A percentile compares a stretch with the other conserved stretches of the same genome.
Evolutionary conservation across 2,888 invertebrate genomes (phyloP).

Genomic region (Drosophila siamana): DNA sequence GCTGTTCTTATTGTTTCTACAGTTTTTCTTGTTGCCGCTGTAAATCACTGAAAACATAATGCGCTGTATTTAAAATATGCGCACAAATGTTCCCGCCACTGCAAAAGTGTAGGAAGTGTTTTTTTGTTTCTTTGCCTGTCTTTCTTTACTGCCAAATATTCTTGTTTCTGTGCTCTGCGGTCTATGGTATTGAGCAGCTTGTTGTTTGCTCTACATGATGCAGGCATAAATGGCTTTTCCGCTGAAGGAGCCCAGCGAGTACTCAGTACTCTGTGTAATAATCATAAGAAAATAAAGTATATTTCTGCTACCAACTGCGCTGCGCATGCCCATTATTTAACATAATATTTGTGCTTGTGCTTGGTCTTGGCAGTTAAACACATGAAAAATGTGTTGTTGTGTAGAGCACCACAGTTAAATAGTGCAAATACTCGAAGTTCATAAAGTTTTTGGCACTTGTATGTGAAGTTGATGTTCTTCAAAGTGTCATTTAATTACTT

Average conservation of each 20-base stretch:
- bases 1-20: conserved; percentile 50
- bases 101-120: conserved; percentile 50
- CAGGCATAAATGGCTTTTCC: conserved; percentile 48
- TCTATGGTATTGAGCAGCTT: conserved; percentile 55
- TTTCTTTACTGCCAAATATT: conserved; percentile 11
- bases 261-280: conserved; percentile 19
- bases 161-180: conserved; percentile 11
- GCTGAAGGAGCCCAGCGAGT: conserved; percentile 6
- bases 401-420: conserved; percentile 5
- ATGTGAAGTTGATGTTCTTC: no score
- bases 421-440: conserved; percentile 12
- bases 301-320: background rate
- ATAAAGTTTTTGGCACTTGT: no score
- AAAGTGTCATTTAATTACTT: no score
- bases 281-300: conserved; percentile 42
- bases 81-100: conserved; percentile 58
- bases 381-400: no score
- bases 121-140: conserved; percentile 27
- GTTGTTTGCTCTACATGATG: conserved; percentile 25
- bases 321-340: conserved; percentile 47
- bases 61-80: conserved; percentile 76
- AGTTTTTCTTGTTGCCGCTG: conserved; percentile 35
- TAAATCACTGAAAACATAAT: conserved; percentile 77
- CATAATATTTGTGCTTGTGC: conserved; percentile 49
- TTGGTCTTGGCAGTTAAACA: conserved; percentile 14